phyloP scores from a whole-genome alignment of 2,888 invertebrate species.

The Cremastinae sp. region DNA sequence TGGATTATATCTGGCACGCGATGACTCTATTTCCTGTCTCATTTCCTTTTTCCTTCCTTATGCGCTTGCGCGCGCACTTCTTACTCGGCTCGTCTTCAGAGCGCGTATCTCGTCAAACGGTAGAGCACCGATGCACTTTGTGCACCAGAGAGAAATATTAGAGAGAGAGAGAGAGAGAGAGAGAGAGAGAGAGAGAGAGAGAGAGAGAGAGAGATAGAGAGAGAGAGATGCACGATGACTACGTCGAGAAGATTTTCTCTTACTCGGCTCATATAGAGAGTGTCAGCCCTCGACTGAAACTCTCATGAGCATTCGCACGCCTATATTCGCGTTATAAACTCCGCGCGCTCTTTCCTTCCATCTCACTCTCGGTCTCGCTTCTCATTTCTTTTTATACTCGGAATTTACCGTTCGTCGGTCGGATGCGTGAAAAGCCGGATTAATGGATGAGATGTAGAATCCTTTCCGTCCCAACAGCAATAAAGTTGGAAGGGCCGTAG shows the following conservation, averaged over 20 bases:
- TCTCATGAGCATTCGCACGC: conserved; percentile 15
- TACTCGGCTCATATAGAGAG: conserved; percentile 13
- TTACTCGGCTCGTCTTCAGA: not conserved
- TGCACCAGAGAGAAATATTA: no score
- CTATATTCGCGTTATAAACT: conserved; percentile 39
- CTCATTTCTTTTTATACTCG: no score
- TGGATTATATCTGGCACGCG: conserved; percentile 52
- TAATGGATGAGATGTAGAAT: conserved; percentile 43
- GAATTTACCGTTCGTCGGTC: conserved; percentile 7
- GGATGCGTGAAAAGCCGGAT: conserved; percentile 46
- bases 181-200: conserved; percentile 2
- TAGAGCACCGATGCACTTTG: no score
- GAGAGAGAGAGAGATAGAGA: conserved; percentile 9
- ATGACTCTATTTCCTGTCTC: conserved; percentile 47
- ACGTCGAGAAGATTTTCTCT: conserved; percentile 4
- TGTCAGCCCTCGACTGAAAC: conserved; percentile 32
- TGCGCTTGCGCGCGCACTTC: not conserved
- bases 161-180: no score
- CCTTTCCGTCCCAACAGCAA: conserved; percentile 30
- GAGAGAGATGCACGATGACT: conserved; percentile 5
- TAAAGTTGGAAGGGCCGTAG: not conserved
- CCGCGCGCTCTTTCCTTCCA: not conserved
- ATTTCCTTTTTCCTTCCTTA: conserved; percentile 5
- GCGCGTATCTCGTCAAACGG: conserved; percentile 34
- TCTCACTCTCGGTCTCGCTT: conserved; percentile 2